These are phyloP conservation scores for Myoxocephalus aenaeus DNA, from an alignment of 2,797 vertebrate species.

Conservation along the genomic window DNA sequence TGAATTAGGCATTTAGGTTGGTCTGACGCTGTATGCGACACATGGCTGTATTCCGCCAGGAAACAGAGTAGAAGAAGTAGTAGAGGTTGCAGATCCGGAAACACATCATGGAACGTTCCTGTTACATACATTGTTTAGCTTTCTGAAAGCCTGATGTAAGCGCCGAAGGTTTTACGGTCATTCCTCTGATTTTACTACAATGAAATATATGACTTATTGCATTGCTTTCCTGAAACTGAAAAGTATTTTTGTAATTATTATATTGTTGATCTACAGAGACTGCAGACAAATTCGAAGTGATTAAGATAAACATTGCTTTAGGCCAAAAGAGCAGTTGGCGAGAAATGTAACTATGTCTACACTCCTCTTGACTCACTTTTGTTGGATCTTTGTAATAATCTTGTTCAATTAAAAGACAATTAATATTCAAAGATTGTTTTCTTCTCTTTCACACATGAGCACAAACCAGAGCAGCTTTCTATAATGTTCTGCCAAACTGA, in stretches of 20 bases:
- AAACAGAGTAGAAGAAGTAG: neutral
- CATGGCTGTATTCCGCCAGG: neutral
- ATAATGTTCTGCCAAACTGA: slow-evolving; percentile 41
- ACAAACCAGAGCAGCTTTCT: slow-evolving; percentile 14
- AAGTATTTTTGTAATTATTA: slow-evolving; percentile 2
- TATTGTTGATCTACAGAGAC: neutral
- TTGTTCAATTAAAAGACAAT: slow-evolving; percentile 31
- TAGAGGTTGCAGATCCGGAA: neutral
- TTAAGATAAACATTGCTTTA: neutral
- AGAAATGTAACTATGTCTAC: neutral
- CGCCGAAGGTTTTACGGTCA: neutral
- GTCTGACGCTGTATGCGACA: neutral
- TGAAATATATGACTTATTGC: neutral
- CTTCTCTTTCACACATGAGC: slow-evolving; percentile 27
- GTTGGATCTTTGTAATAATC: slow-evolving; percentile 14
- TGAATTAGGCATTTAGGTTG: neutral
- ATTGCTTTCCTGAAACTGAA: neutral
- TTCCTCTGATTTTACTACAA: neutral
- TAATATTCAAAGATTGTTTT: slow-evolving; percentile 17
- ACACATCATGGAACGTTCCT: neutral
- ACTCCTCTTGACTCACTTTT: slow-evolving; percentile 17
- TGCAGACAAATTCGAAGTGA: neutral
- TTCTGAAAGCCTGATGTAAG: neutral
- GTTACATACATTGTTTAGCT: neutral
- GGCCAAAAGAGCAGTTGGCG: slow-evolving; percentile 3